Evolutionary conservation across 1,140 invertebrate species (phyloP), one percentile per base, ranked within the genome.

Genomic region (Sitobion miscanthi): DNA sequence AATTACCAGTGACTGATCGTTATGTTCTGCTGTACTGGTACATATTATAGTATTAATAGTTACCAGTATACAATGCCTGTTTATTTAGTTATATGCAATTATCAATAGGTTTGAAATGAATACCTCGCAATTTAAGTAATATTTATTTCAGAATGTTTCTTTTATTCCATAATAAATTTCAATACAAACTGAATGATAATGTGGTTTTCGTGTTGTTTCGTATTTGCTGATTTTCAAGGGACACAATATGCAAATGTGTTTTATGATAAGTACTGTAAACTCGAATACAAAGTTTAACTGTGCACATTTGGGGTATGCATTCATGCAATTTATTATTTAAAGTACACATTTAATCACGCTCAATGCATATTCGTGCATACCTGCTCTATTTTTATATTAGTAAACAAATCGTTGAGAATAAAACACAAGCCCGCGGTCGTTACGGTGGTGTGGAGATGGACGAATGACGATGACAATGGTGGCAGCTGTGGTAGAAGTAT

Each of bases 221-320:
- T 21, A 42, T 90, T 90, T 62, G 2, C 20, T 54, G 4, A n/a
- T 87, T 49, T 87, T 87, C 5, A 57, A 42, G 23, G 8, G 7
- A n/a, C 17, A 17, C 5, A 57, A 42, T 54, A 90, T 90, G 52
- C 11, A 57, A 57, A 90, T 57, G 54, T 57, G 35, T 38, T 23
- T 89, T 57, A 88, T 89, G 87, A 17, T 86, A 86, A 21, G 25
- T 89, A 89, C 20, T 38, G 45, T 88, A 49, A 52, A 89, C 11
- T 89, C 23, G 20, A 38, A 54, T 57, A 2, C 2, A 57, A 57
- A 57, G 35, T 38, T 57, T 54, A 90, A 90, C 2, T 89, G 49
- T 52, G n/a, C 21, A 42, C 54, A 20, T 47, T 49, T 49, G 6
- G 25, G 30, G n/a, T 86, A 86, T 85, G 85, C 23, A 47, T 85